A percentile compares a stretch with the other conserved stretches of the same genome.
Conservation (phyloP, 2,113 vertebrate species). For the Percopsis transmontana region DNA sequence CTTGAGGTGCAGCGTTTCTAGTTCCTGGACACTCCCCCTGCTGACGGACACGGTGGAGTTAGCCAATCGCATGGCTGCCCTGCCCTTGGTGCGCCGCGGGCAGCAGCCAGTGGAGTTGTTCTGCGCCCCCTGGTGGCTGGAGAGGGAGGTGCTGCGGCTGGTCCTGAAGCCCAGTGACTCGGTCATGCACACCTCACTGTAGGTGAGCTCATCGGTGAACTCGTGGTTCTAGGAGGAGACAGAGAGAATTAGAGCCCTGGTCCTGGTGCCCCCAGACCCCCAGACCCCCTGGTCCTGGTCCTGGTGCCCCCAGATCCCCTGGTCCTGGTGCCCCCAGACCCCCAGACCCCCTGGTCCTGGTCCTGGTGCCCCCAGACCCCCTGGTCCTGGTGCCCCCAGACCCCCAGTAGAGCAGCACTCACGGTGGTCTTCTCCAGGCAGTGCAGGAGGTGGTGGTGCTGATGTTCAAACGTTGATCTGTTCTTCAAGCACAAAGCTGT, state of each 20-base stretch:
- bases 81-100: slow-evolving; percentile 81
- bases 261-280: no score
- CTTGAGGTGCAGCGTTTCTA: slow-evolving; percentile 82
- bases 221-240: slow-evolving; percentile 83
- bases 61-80: slow-evolving; percentile 84
- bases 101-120: slow-evolving; percentile 82
- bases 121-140: slow-evolving; percentile 82
- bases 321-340: no score
- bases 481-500: slow-evolving; percentile 82
- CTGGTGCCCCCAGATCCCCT: no score
- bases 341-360: no score
- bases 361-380: neutral
- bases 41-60: slow-evolving; percentile 89
- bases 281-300: no score
- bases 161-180: slow-evolving; percentile 84
- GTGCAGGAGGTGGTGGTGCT: slow-evolving; percentile 89
- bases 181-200: slow-evolving; percentile 85
- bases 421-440: slow-evolving; percentile 93
- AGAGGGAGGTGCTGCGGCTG: slow-evolving; percentile 89
- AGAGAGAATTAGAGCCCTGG: neutral
- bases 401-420: slow-evolving; percentile 32
- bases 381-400: no score
- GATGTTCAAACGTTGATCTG: slow-evolving; percentile 86
- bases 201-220: slow-evolving; percentile 87
- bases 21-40: slow-evolving; percentile 87